These are phyloP conservation scores for Zoanthus gigantus DNA, from an alignment of 92 coral and sea anemone genomes.

Conservation along the genomic window DNA sequence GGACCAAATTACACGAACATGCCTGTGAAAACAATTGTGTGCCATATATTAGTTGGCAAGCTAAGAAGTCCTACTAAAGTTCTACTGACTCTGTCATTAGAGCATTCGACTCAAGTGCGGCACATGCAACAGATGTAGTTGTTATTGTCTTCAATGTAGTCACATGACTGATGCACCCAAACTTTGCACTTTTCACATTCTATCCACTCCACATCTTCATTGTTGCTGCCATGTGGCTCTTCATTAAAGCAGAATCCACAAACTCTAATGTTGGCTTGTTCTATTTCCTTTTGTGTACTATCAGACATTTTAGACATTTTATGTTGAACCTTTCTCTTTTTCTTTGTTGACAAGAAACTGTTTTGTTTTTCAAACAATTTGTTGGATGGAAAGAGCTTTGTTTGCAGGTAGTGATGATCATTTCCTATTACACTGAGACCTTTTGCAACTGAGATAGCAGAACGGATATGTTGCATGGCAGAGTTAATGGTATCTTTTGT, in stretches of 20 bases:
- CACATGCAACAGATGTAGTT: slow-evolving; percentile 49
- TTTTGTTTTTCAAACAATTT: background rate
- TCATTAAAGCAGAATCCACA: slow-evolving; percentile 40
- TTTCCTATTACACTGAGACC: too few relatives aligned
- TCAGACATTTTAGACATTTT: background rate
- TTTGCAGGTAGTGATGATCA: background rate
- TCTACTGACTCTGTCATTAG: too few relatives aligned
- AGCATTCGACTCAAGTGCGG: background rate
- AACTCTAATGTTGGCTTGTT: background rate
- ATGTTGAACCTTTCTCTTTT: background rate
- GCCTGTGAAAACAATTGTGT: background rate
- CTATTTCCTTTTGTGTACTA: too few relatives aligned
- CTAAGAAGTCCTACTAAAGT: too few relatives aligned
- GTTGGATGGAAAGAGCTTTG: background rate
- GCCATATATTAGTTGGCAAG: too few relatives aligned
- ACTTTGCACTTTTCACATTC: slow-evolving; percentile 35
- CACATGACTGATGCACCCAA: slow-evolving; percentile 32
- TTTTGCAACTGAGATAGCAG: too few relatives aligned
- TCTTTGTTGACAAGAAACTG: background rate
- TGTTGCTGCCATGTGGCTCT: slow-evolving; percentile 12
- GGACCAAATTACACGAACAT: background rate
- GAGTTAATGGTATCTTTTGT: too few relatives aligned
- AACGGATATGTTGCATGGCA: too few relatives aligned
- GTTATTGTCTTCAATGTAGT: slow-evolving; percentile 31
- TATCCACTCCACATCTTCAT: slow-evolving; percentile 14